Conservation (phyloP, 2,797 vertebrate genomes). For the Tangara arthus region DNA sequence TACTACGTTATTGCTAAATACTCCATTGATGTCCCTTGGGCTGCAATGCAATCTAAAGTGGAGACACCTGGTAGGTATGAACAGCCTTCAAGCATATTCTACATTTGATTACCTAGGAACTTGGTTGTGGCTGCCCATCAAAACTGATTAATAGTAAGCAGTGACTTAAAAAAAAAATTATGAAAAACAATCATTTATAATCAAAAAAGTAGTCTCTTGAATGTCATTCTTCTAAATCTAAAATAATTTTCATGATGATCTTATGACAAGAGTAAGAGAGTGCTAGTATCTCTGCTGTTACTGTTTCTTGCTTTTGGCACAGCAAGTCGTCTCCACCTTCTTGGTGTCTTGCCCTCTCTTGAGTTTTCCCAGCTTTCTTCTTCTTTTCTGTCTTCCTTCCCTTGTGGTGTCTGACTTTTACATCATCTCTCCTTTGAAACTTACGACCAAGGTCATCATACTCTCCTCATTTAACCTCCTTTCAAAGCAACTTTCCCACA, state of each 20-base stretch:
- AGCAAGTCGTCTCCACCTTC: not conserved
- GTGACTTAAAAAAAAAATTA: not conserved
- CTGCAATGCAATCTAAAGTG: not conserved
- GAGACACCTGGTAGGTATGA: not conserved
- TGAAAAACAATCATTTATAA: not conserved
- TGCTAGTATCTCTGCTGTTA: constrained; percentile 10
- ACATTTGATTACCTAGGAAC: not conserved
- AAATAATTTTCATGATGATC: not conserved
- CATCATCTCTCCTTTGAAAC: not conserved
- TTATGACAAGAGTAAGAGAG: not conserved
- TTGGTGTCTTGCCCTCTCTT: not conserved
- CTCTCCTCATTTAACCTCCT: not conserved
- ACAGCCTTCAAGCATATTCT: not conserved
- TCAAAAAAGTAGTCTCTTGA: not conserved
- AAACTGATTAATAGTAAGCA: not conserved
- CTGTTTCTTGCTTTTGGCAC: not conserved
- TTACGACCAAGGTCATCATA: not conserved
- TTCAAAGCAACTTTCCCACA: not conserved
- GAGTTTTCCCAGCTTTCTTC: not conserved
- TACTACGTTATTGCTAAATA: not conserved
- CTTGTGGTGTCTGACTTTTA: not conserved
- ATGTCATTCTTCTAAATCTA: constrained; percentile 40
- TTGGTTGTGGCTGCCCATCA: not conserved
- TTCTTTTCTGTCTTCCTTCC: not conserved
- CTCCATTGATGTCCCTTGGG: not conserved